phyloP scores from a whole-genome alignment of 2,888 invertebrate genomes.

The Diarsia mendica region DNA sequence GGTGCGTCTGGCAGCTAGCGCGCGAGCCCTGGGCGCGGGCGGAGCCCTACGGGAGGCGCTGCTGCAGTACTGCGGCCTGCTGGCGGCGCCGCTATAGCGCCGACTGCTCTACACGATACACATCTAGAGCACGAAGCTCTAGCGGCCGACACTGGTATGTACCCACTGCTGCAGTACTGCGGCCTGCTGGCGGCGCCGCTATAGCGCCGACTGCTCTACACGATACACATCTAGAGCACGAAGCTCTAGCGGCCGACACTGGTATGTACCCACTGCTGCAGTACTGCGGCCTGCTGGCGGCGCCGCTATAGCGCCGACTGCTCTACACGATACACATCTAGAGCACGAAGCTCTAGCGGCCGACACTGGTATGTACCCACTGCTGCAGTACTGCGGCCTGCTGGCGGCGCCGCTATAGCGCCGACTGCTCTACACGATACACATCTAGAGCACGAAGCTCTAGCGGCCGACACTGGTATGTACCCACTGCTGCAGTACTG shows the following conservation, averaged over 20 bases:
- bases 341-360: conserved; percentile 93
- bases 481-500: no score
- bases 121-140: conserved; percentile 92
- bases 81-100: conserved; percentile 87
- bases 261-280: no score
- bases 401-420: conserved; percentile 88
- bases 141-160: no score
- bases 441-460: conserved; percentile 91
- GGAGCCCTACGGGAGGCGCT: conserved; percentile 96
- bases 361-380: conserved; percentile 25
- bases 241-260: conserved; percentile 92
- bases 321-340: conserved; percentile 78
- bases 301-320: conserved; percentile 82
- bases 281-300: conserved; percentile 93
- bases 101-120: conserved; percentile 79
- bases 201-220: conserved; percentile 83
- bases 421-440: conserved; percentile 80
- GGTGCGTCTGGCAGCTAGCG: conserved; percentile 95
- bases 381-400: conserved; percentile 95
- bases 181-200: conserved; percentile 91
- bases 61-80: conserved; percentile 95
- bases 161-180: no score
- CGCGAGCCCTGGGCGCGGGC: conserved; percentile 92
- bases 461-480: conserved; percentile 84
- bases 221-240: conserved; percentile 86